Evolutionary conservation across 2,888 invertebrate species (phyloP).

Genomic region (Drosophila kanekoi): DNA sequence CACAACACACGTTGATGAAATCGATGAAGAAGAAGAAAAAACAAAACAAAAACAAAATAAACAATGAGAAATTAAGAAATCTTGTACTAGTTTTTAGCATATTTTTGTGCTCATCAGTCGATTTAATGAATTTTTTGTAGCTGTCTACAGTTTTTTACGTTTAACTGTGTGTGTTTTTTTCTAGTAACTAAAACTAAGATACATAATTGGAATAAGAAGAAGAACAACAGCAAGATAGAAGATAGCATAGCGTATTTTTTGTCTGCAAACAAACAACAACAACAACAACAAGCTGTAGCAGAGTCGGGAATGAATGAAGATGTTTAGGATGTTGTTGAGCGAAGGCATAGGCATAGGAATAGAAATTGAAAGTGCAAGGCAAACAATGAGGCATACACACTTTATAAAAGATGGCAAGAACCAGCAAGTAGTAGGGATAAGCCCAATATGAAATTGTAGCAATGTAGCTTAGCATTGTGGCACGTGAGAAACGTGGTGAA

Average conservation of each 20-base stretch:
- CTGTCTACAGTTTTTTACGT: conserved; percentile 76
- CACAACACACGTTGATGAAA: conserved; percentile 5
- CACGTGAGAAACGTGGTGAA: conserved; percentile 29
- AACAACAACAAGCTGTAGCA: conserved; percentile 13
- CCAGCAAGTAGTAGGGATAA: conserved; percentile 35
- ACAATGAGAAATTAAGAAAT: conserved; percentile 20
- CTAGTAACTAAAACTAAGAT: conserved; percentile 47
- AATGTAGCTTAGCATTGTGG: conserved; percentile 63
- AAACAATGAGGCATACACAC: conserved; percentile 65
- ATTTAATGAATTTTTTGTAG: conserved; percentile 74
- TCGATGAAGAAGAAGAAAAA: conserved; percentile 18
- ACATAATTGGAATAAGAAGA: conserved; percentile 28
- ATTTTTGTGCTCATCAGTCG: conserved; percentile 79
- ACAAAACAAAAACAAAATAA: conserved; percentile 5
- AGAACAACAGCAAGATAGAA: conserved; percentile 43
- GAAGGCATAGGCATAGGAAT: conserved; percentile 19
- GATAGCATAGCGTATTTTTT: conserved; percentile 59
- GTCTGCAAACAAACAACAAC: conserved; percentile 31
- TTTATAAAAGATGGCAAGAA: conserved; percentile 50
- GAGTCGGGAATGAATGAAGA: conserved; percentile 2
- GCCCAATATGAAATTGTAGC: conserved; percentile 42
- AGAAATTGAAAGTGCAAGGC: conserved; percentile 40
- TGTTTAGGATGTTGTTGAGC: conserved; percentile 5
- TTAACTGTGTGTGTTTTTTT: conserved; percentile 63
- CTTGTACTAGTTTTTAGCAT: conserved; percentile 76